Evolutionary conservation across 2,113 vertebrate species (phyloP), one percentile per base, ranked within the genome.

Genomic region (Tinamus guttatus): DNA sequence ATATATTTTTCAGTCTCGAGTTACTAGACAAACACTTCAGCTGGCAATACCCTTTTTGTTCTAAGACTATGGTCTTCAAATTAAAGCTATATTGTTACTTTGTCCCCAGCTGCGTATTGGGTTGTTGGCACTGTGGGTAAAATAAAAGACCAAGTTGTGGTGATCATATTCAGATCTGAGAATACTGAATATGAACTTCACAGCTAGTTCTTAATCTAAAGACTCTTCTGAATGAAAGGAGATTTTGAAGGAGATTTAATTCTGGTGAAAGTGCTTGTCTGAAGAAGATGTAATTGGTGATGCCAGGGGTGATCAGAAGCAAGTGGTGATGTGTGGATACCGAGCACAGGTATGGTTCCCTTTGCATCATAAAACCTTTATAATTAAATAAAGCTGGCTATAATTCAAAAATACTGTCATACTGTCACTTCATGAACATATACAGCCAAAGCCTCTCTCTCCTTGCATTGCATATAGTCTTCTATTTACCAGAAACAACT

Each of bases 111-210:
- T 85, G 73, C 58, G 71, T 30, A 71, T 27, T 13, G 36, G 49
- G 25, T 71, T 27, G 16, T 71, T 34, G n/a, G 70, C 34, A 89
- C 68, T 56, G 73, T 19, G 81, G 69, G 90, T 88, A 90, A 93
- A 85, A 90, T 92, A 83, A 73, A 76, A 75, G 43, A 34, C 52
- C 74, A 81, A 78, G 59, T 56, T 34, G 21, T 4, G 76, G 34
- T 19, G 88, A 90, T 88, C 68, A 24, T 78, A 45, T 41, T 93
- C 81, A 7, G 21, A 74, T 34, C 19, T 79, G 65, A 81, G 79
- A 77, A 59, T 73, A 71, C 88, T 40, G 30, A 84, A 78, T 0
- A 2, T 5, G 62, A 69, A 79, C 77, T 86, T 86, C 58, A 81
- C 52, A 69, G 47, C 16, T 69, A 38, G 54, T 62, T 81, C 45